phyloP scores from a whole-genome alignment of 2,888 invertebrate genomes.

The Mythimna albipuncta region DNA sequence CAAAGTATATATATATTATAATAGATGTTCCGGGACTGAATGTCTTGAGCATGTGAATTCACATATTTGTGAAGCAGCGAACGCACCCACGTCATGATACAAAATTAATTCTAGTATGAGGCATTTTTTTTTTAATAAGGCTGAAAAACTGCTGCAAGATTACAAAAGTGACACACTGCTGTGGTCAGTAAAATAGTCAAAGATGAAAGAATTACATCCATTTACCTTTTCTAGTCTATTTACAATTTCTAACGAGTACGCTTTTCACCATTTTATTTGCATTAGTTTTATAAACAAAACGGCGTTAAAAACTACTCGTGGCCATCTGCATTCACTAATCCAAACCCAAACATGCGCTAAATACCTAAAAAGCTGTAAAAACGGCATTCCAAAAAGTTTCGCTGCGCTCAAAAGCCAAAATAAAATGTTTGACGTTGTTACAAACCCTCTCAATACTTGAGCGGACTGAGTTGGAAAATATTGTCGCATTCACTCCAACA shows the following conservation, averaged over 20 bases:
- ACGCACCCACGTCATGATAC: too few relatives aligned
- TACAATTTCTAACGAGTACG: background rate
- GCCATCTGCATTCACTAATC: constrained; percentile 31
- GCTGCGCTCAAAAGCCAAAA: constrained; percentile 43
- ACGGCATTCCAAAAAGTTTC: constrained; percentile 40
- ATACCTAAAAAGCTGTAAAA: constrained; percentile 38
- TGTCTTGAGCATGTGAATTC: too few relatives aligned
- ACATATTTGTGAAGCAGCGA: too few relatives aligned
- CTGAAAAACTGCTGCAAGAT: too few relatives aligned
- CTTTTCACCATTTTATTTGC: too few relatives aligned
- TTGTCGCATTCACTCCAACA: constrained; percentile 37
- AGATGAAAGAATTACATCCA: background rate
- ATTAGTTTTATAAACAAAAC: constrained; percentile 2
- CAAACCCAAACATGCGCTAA: constrained; percentile 38
- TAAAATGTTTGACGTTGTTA: constrained; percentile 51
- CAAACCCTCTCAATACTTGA: constrained; percentile 41
- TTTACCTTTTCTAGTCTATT: background rate
- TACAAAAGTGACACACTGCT: too few relatives aligned
- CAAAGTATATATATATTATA: too few relatives aligned
- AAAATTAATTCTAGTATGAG: too few relatives aligned
- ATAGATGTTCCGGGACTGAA: too few relatives aligned
- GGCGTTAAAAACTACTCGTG: background rate
- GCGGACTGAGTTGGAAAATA: constrained; percentile 39
- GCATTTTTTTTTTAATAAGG: too few relatives aligned
- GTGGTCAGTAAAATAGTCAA: background rate